These are phyloP conservation scores for Ptyas mucosa DNA, from an alignment of 2,113 vertebrate species.

Conservation along the genomic window DNA sequence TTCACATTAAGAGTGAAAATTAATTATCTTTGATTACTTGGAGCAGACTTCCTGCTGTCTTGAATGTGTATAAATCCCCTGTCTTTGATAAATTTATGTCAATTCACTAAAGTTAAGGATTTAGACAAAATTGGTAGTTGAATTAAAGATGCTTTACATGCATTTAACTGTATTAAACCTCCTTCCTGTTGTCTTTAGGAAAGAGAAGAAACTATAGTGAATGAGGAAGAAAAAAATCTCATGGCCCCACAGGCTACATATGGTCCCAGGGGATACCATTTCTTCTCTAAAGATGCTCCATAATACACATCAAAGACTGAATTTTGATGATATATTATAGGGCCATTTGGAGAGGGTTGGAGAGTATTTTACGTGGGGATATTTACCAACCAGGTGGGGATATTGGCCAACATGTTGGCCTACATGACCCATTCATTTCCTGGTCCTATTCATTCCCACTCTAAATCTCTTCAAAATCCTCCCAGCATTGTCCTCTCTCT, in stretches of 20 bases:
- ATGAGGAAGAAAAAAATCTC: background rate
- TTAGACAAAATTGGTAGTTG: background rate
- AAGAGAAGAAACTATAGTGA: background rate
- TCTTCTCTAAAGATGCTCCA: background rate
- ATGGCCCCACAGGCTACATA: background rate
- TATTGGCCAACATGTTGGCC: background rate
- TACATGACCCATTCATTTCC: background rate
- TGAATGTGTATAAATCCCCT: background rate
- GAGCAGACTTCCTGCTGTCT: background rate
- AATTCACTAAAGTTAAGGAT: background rate
- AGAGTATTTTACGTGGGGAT: background rate
- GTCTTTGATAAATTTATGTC: background rate
- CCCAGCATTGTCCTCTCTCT: background rate
- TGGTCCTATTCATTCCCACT: background rate
- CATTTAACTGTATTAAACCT: background rate
- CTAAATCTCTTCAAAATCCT: background rate
- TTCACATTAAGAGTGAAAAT: background rate
- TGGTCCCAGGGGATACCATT: background rate
- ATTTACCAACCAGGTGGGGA: background rate
- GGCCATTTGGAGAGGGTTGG: background rate
- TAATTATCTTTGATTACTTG: background rate
- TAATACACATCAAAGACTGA: background rate
- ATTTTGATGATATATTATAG: background rate
- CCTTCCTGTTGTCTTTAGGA: background rate
- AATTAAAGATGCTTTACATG: background rate